These are phyloP conservation scores for Myotis findleyi DNA, from an alignment of 2,797 vertebrate species.

Conservation along the genomic window DNA sequence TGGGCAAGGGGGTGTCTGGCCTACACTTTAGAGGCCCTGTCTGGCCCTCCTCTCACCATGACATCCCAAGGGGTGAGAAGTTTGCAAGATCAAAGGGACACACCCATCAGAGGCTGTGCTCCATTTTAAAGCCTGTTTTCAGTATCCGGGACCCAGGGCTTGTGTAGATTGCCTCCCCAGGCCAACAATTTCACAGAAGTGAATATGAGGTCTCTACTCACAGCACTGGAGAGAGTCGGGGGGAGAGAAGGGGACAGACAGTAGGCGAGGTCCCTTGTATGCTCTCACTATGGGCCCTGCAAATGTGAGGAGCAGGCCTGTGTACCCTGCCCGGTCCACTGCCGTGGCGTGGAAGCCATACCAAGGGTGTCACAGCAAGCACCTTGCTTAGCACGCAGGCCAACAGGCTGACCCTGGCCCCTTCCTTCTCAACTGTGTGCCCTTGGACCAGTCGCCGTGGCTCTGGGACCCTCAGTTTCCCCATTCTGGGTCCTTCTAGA, in stretches of 20 bases:
- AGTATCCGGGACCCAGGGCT: too few species aligned
- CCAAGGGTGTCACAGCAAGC: neutral
- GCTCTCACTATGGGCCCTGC: too few species aligned
- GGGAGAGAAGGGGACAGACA: neutral
- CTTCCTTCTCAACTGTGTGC: neutral
- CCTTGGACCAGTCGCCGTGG: neutral
- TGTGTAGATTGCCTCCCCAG: neutral
- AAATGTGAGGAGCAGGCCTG: neutral
- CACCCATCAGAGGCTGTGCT: neutral
- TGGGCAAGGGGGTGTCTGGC: neutral
- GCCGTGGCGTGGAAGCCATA: neutral
- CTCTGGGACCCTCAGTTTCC: neutral
- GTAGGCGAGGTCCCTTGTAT: neutral
- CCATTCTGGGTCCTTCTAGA: neutral
- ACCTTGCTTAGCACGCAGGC: neutral
- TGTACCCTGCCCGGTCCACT: too few species aligned
- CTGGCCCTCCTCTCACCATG: neutral
- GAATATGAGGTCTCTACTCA: neutral
- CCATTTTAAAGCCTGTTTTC: neutral
- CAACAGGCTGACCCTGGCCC: neutral
- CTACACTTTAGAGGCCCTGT: neutral
- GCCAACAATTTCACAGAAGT: neutral
- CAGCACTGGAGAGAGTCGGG: neutral
- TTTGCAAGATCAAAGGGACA: neutral
- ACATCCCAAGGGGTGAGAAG: neutral